Base-by-base conservation (phyloP, 1,140 invertebrate species). In the Harpegnathos saltator region DNA sequence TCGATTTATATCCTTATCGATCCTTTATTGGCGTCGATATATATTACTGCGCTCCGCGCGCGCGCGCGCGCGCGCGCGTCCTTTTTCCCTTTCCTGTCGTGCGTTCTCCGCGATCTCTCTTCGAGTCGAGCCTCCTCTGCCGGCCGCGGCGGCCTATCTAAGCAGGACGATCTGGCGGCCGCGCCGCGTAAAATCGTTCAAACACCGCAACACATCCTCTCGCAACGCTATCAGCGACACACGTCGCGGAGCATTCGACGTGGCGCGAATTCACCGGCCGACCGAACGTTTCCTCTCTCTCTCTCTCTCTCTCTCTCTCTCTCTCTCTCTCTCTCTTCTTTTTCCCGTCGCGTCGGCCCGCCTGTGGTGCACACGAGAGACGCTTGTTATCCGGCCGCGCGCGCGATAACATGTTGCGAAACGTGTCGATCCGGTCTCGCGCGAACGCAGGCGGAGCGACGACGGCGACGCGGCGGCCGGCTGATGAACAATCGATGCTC, bases 1-100 rank as follows among this genome's bases (percentile, higher is more conserved):
- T 92, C 93, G 93, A 94, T 94, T 94, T 94, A 94, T 94, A 92
- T 91, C 91, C 92, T 93, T 94, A 93, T 93, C 91, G 92, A 91
- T 93, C 92, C 91, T 91, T 92, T 94, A 94, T 93, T 93, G 93
- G 90, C 93, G 89, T 91, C 90, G 85, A 92, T 91, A 91, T 90
- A 88, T 92, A 91, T 91, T 90, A 78, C 91, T 82, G 3, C 80
- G 85, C 80, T 78, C 59, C 75, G 33, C 82, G 80, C n/a, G n/a
- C n/a, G n/a, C n/a, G n/a, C n/a, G n/a, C n/a, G n/a, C n/a, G n/a
- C n/a, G n/a, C n/a, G n/a, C n/a, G n/a, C n/a, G n/a, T n/a, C n/a
- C 11, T 12, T 9, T 15, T 48, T 54, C 19, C 54, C 52, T 24
- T 63, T 52, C 38, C 19, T 68, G 17, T 62, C 17, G 44, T 33